phyloP scores from a whole-genome alignment of 2,888 invertebrate species.

The Neoascia interrupta region DNA sequence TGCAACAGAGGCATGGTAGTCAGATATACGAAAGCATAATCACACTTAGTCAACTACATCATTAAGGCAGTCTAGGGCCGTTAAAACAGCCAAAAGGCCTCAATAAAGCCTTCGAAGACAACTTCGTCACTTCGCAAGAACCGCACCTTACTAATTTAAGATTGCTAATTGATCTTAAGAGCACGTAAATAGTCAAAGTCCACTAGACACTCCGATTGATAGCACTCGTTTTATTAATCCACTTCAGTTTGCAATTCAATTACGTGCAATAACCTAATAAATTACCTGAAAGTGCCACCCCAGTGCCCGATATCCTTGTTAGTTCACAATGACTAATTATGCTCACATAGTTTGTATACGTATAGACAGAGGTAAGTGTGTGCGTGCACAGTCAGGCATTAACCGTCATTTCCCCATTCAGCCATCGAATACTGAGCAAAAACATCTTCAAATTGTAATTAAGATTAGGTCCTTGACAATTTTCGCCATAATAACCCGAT shows the following conservation, averaged over 20 bases:
- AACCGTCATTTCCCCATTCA: conserved; percentile 22
- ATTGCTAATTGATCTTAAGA: too few relatives aligned
- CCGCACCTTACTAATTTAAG: too few relatives aligned
- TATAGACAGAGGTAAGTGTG: not conserved
- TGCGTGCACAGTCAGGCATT: not conserved
- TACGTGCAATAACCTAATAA: conserved; percentile 2
- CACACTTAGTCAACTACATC: too few relatives aligned
- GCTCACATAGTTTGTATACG: not conserved
- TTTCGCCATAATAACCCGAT: conserved; percentile 28
- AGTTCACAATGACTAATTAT: conserved; percentile 21
- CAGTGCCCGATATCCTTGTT: not conserved
- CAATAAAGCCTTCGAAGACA: too few relatives aligned
- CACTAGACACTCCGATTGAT: not conserved
- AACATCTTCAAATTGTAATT: conserved; percentile 37
- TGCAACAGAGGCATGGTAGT: too few relatives aligned
- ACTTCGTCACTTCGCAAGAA: too few relatives aligned
- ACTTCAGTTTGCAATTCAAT: conserved; percentile 20
- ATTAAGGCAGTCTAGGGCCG: too few relatives aligned
- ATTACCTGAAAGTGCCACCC: conserved; percentile 11
- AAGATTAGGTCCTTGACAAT: conserved; percentile 31
- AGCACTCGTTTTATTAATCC: not conserved
- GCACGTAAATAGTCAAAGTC: too few relatives aligned
- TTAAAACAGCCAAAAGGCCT: too few relatives aligned
- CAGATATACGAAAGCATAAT: too few relatives aligned
- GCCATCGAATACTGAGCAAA: conserved; percentile 21